Base-by-base conservation (phyloP, 2,113 vertebrate species). In the Rhadina sibilatrix region DNA sequence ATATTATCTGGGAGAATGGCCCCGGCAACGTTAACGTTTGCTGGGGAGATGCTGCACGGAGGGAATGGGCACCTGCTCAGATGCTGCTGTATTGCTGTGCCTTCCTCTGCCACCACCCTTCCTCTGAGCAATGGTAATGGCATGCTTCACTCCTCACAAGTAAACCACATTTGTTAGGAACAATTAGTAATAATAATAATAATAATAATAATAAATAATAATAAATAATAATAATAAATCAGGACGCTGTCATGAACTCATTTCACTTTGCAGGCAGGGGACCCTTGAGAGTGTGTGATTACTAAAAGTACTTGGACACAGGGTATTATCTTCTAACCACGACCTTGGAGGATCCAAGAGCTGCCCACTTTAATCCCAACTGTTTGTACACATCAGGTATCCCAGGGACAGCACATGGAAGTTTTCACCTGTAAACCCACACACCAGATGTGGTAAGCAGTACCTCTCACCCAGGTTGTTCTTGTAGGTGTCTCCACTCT, bases 391-490 rank as follows among this genome's bases (percentile, higher is more conserved):
- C 12, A 25, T 38, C 20, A 9, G 12, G 19, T 38, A 15, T 53
- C 15, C 63, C 59, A 87, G 15, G 47, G 47, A 70, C 15, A 44
- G 24, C 7, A 23, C 30, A 14, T 31, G 31, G 46, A 65, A 23
- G 19, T 30, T 83, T 80, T 46, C 47, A 42, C 19, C 47, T 59
- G 54, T 12, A 37, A 61, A 63, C 18, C 12, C 35, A 46, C 16
- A 5, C 22, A 6, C 15, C 35, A 79, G 50, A 31, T 0, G 0
- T 9, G 9, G 12, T 25, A 31, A 65, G 27, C 0, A 17, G 9
- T 8, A 15, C 40, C 30, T 83, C 24, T 86, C n/a, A 54, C 6
- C 12, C 40, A 24, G 10, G 4, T 21, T 70, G 9, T 40, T 80
- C 46, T 65, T 53, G 18, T 22, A 33, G 12, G 15, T 68, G 12